Conservation (phyloP, 1,140 invertebrate species). For the Mylabris phalerata region DNA sequence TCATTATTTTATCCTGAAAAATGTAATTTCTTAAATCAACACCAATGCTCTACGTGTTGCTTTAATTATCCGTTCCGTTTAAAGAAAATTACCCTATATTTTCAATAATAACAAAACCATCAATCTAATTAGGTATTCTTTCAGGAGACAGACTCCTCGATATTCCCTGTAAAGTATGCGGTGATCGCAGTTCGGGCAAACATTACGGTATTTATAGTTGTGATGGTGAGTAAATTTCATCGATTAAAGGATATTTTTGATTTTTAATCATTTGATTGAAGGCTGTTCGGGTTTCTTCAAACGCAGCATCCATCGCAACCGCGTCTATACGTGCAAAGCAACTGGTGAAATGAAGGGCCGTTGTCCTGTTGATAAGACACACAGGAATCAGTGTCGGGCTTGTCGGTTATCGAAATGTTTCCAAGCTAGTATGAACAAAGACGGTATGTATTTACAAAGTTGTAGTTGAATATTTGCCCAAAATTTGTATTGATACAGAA, state of each 20-base stretch:
- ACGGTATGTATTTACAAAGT: constrained; percentile 73
- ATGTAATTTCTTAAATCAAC: no score
- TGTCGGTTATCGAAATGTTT: constrained; percentile 95
- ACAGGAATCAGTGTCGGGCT: constrained; percentile 94
- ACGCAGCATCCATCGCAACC: constrained; percentile 89
- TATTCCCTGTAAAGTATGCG: constrained; percentile 94
- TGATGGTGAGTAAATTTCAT: constrained; percentile 66
- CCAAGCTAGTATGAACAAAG: constrained; percentile 97
- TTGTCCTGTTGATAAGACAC: constrained; percentile 95
- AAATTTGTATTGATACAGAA: neutral
- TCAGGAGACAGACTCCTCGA: constrained; percentile 87
- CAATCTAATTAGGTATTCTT: constrained; percentile 32
- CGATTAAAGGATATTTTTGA: neutral
- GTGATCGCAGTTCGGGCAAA: constrained; percentile 92
- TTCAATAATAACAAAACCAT: no score
- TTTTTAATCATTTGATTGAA: constrained; percentile 38
- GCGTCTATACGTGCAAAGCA: constrained; percentile 94
- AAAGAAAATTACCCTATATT: no score
- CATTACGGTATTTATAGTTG: constrained; percentile 97
- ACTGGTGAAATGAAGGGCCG: constrained; percentile 86
- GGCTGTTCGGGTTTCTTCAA: constrained; percentile 98
- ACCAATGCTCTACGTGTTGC: no score
- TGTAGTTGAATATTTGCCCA: neutral
- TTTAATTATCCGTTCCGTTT: no score
- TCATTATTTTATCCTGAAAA: no score